Percentiles rank a stretch among this genome's conserved stretches.
Conservation (phyloP, 1,140 invertebrate genomes). For the Oncopodura yosiiana region DNA sequence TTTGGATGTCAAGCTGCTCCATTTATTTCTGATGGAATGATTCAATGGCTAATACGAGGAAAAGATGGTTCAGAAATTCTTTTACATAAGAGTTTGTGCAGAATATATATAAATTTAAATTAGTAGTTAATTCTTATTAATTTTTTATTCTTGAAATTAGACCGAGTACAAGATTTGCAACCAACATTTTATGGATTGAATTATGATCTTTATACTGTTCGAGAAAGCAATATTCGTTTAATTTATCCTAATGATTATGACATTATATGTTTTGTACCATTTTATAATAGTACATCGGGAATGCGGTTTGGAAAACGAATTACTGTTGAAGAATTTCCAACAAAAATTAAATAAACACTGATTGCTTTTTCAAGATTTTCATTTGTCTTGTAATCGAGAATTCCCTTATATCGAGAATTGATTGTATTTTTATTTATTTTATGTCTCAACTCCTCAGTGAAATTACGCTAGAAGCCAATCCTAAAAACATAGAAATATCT, state of each 20-base stretch:
- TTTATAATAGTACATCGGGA: constrained; percentile 11
- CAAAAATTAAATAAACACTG: too few species aligned
- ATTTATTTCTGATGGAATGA: constrained; percentile 22
- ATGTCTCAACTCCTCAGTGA: too few species aligned
- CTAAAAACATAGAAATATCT: too few species aligned
- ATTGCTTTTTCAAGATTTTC: too few species aligned
- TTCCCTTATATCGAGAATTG: too few species aligned
- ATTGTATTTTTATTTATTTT: too few species aligned
- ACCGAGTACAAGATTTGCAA: constrained; percentile 11
- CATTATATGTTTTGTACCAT: constrained; percentile 15
- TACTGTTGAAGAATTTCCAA: constrained; percentile 10
- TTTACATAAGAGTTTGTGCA: constrained; percentile 14
- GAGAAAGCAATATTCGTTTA: constrained; percentile 20
- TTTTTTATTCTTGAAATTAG: neutral
- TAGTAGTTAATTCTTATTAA: neutral
- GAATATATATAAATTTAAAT: neutral
- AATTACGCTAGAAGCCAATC: too few species aligned
- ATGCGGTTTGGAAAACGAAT: constrained; percentile 10
- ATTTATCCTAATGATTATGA: constrained; percentile 23
- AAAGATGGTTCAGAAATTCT: constrained; percentile 25
- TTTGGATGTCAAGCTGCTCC: constrained; percentile 14
- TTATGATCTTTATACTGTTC: constrained; percentile 10
- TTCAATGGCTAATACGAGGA: constrained; percentile 24
- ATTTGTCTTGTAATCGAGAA: too few species aligned
- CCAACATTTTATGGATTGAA: neutral